Evolutionary conservation across 2,888 invertebrate species (phyloP).

Genomic region (Drosophila parthenogenetica): DNA sequence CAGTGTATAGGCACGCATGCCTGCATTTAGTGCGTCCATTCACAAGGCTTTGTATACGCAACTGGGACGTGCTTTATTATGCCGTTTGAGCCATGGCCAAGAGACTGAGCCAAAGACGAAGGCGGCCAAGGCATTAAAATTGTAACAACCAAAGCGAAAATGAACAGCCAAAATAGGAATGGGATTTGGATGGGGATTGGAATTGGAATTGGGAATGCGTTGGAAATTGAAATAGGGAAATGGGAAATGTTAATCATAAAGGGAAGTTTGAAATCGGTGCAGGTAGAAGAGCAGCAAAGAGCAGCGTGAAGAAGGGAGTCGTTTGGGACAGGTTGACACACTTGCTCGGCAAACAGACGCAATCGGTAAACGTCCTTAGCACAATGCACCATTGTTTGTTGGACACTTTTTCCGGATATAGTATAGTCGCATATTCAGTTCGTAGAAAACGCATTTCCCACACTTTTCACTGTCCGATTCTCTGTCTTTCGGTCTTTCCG

Average conservation of each 20-base stretch:
- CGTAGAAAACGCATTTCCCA: conserved; percentile 69
- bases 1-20: conserved; percentile 47
- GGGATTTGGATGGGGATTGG: conserved; percentile 8
- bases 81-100: conserved; percentile 61
- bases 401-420: conserved; percentile 54
- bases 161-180: conserved; percentile 16
- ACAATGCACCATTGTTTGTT: conserved; percentile 65
- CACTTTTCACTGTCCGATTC: conserved; percentile 9
- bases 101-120: conserved; percentile 17
- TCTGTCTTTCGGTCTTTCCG: conserved; percentile 22
- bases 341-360: conserved; percentile 44
- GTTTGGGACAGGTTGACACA: conserved; percentile 53
- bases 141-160: conserved; percentile 58
- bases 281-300: conserved; percentile 28
- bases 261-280: conserved; percentile 14
- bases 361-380: conserved; percentile 60
- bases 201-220: conserved; percentile 16
- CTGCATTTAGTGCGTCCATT: conserved; percentile 47
- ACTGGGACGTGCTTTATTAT: conserved; percentile 62
- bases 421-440: conserved; percentile 17
- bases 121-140: conserved; percentile 68
- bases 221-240: conserved; percentile 15
- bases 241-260: conserved; percentile 16
- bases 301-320: not conserved
- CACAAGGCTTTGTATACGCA: conserved; percentile 7